Evolutionary conservation across 2,888 invertebrate genomes (phyloP).

Genomic region (Drosophila neotestacea): DNA sequence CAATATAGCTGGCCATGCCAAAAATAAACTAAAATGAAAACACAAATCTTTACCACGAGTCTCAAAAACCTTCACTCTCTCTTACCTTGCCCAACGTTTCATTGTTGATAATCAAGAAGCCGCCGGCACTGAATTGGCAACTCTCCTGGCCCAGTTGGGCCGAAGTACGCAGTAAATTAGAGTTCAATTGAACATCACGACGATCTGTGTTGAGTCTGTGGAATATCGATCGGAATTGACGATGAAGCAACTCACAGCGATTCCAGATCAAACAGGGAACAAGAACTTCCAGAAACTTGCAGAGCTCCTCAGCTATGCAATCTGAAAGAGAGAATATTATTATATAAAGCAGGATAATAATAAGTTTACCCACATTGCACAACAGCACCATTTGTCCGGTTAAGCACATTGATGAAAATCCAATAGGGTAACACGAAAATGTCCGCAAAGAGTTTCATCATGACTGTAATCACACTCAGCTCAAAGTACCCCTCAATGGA

Average conservation of each 20-base stretch:
- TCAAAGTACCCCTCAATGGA: slow-evolving; percentile 66
- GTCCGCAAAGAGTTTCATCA: slow-evolving; percentile 70
- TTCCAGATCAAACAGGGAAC: slow-evolving; percentile 68
- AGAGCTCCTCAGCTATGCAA: slow-evolving; percentile 39
- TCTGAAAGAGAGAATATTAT: slow-evolving; percentile 37
- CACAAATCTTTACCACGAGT: slow-evolving; percentile 1
- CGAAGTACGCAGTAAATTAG: slow-evolving; percentile 52
- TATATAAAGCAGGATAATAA: not conserved
- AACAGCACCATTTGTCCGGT: not conserved
- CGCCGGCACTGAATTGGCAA: slow-evolving; percentile 70
- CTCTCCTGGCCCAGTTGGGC: slow-evolving; percentile 72
- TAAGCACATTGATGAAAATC: slow-evolving; percentile 46
- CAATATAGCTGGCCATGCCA: slow-evolving; percentile 69
- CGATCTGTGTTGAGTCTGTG: slow-evolving; percentile 53
- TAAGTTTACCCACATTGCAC: slow-evolving; percentile 46
- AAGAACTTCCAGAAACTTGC: slow-evolving; percentile 53
- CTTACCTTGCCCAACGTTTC: slow-evolving; percentile 72
- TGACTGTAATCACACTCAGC: slow-evolving; percentile 58
- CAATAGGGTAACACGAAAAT: slow-evolving; percentile 70
- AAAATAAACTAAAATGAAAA: slow-evolving; percentile 68
- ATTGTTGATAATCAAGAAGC: slow-evolving; percentile 66
- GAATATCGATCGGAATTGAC: slow-evolving; percentile 45
- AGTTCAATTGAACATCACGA: slow-evolving; percentile 49
- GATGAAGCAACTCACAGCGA: slow-evolving; percentile 60
- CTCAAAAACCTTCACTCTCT: not conserved